phyloP scores from a whole-genome alignment of 2,797 vertebrate species.

The Cossypha niveicapilla region DNA sequence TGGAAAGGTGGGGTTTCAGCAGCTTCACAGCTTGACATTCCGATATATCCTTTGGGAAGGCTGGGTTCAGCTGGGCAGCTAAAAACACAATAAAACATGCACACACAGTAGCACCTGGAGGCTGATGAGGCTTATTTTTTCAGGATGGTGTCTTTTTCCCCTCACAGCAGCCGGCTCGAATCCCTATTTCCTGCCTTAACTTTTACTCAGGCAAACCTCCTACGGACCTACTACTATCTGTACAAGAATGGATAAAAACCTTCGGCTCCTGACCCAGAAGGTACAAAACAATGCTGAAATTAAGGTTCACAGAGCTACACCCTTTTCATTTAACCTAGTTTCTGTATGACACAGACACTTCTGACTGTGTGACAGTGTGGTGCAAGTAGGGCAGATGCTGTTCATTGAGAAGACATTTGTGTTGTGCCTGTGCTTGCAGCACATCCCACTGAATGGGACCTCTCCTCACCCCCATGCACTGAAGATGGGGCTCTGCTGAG shows the following conservation, averaged over 20 bases:
- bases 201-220: neutral
- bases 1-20: neutral
- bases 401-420: neutral
- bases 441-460: fast-evolving
- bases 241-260: neutral
- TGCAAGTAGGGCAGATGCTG: neutral
- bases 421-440: neutral
- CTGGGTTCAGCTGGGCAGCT: neutral
- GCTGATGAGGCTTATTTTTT: neutral
- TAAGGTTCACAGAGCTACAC: neutral
- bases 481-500: neutral
- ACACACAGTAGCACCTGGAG: neutral
- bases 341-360: conserved; percentile 35
- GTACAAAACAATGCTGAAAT: neutral
- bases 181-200: neutral
- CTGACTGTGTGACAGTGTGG: fast-evolving
- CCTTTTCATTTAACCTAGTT: conserved; percentile 50
- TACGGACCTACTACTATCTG: fast-evolving
- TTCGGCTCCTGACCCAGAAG: neutral
- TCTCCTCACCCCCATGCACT: neutral
- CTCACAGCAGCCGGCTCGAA: neutral
- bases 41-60: neutral
- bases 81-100: neutral
- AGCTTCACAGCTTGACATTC: neutral
- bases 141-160: neutral